phyloP scores from a whole-genome alignment of 2,888 invertebrate genomes.

The Invenusta paracnida region DNA sequence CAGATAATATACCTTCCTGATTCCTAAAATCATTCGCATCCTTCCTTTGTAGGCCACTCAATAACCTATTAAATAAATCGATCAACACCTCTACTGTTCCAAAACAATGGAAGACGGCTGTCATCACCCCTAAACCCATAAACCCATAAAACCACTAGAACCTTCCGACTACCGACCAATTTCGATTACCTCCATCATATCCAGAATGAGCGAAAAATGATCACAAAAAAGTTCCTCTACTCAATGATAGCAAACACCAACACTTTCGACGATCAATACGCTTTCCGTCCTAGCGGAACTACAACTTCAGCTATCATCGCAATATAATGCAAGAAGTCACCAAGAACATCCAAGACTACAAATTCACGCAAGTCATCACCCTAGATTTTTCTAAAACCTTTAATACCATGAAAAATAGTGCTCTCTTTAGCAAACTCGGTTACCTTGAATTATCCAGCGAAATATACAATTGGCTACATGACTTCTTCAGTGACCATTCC shows the following conservation, averaged over 20 bases:
- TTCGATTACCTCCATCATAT: constrained; percentile 15
- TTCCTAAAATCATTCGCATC: constrained; percentile 26
- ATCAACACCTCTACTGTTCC: neutral
- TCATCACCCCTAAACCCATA: constrained; percentile 6
- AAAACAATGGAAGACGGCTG: constrained; percentile 10
- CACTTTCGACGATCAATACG: constrained; percentile 26
- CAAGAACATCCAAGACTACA: neutral
- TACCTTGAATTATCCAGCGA: neutral
- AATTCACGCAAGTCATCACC: neutral
- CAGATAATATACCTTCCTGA: neutral
- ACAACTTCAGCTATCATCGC: neutral
- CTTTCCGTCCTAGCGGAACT: constrained; percentile 10
- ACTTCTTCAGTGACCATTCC: constrained; percentile 9
- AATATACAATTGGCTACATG: neutral
- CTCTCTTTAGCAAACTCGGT: constrained; percentile 11
- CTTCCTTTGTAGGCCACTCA: constrained; percentile 23
- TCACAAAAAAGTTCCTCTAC: constrained; percentile 10
- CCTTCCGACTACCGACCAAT: neutral
- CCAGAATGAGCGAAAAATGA: constrained; percentile 4
- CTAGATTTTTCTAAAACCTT: constrained; percentile 8
- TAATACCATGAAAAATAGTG: neutral
- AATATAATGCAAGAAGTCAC: neutral
- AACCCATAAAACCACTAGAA: constrained; percentile 5
- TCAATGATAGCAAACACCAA: neutral
- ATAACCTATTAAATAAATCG: constrained; percentile 14